phyloP scores from a whole-genome alignment of 2,797 vertebrate genomes.

The Oryzias sinensis region DNA sequence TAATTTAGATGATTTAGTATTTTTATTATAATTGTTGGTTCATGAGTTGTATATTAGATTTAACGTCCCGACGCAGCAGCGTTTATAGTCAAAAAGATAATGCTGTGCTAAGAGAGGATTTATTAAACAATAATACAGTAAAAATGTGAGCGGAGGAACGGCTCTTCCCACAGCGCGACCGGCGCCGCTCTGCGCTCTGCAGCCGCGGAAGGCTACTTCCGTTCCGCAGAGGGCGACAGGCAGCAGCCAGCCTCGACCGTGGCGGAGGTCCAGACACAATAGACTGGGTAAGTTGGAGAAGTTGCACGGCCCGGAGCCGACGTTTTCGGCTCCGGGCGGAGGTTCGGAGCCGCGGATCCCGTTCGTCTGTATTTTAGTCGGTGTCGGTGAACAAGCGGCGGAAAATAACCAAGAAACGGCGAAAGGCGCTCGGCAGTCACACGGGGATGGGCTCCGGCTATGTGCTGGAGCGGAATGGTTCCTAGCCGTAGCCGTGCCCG shows the following conservation, averaged over 20 bases:
- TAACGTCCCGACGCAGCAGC: too few species aligned
- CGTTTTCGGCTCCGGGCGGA: neutral
- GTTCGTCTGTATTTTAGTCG: too few species aligned
- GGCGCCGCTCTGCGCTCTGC: conserved; percentile 76
- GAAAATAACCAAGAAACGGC: conserved; percentile 16
- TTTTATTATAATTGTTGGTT: too few species aligned
- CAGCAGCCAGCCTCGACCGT: conserved; percentile 82
- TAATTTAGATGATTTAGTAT: too few species aligned
- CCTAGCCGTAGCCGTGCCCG: conserved; percentile 7
- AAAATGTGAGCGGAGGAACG: conserved; percentile 1
- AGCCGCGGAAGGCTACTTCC: conserved; percentile 86
- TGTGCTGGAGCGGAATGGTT: conserved; percentile 38
- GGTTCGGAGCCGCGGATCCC: too few species aligned
- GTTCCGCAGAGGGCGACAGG: conserved; percentile 87
- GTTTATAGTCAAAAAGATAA: too few species aligned
- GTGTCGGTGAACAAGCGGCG: too few species aligned
- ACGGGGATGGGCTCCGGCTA: conserved; percentile 57
- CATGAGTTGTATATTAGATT: too few species aligned
- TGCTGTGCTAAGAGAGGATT: neutral
- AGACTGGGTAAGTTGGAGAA: conserved; percentile 75
- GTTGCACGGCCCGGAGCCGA: rapidly evolving
- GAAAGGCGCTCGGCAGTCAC: conserved; percentile 33
- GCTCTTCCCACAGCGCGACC: conserved; percentile 38
- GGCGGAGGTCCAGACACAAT: conserved; percentile 87
- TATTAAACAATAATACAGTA: neutral